phyloP scores from a whole-genome alignment of 37 sponge, comb jelly and placozoan species.

The Geodia barretti region DNA sequence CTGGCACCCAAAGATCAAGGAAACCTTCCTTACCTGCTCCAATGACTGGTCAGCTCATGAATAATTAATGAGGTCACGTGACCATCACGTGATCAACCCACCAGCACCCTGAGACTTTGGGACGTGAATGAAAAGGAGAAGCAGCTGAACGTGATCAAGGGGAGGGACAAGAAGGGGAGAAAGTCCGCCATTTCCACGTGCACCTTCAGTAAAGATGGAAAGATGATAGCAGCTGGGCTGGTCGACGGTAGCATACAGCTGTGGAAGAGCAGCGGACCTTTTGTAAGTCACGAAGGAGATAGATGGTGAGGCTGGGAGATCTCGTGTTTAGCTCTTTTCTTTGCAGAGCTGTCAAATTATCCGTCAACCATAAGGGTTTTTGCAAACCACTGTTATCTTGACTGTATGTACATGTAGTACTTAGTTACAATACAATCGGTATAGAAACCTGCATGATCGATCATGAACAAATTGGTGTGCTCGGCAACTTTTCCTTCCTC shows the following conservation, averaged over 20 bases:
- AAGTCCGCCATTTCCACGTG: slow-evolving; percentile 72
- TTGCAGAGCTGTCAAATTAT: too few relatives aligned
- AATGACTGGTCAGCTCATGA: slow-evolving; percentile 75
- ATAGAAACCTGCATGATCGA: too few relatives aligned
- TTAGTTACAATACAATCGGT: too few relatives aligned
- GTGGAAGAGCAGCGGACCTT: slow-evolving; percentile 76
- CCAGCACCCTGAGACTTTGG: slow-evolving; percentile 86
- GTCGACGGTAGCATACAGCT: slow-evolving; percentile 80
- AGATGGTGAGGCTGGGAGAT: too few relatives aligned
- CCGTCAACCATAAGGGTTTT: too few relatives aligned
- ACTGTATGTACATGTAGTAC: not conserved
- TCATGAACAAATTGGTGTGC: too few relatives aligned
- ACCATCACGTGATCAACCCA: too few relatives aligned
- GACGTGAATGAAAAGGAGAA: slow-evolving; percentile 76
- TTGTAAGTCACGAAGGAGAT: slow-evolving; percentile 45
- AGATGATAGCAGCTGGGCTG: slow-evolving; percentile 68
- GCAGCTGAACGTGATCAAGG: slow-evolving; percentile 87
- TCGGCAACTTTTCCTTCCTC: too few relatives aligned
- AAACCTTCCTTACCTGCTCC: slow-evolving; percentile 83
- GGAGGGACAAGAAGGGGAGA: slow-evolving; percentile 79
- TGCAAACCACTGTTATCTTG: not conserved
- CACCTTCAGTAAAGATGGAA: slow-evolving; percentile 73
- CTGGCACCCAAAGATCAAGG: slow-evolving; percentile 88
- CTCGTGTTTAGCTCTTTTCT: too few relatives aligned
- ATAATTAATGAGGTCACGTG: not conserved